Percentiles rank a stretch among this genome's conserved stretches.
Conservation (phyloP, 2,888 invertebrate species). For the Caenorhabditis drosophilae region DNA sequence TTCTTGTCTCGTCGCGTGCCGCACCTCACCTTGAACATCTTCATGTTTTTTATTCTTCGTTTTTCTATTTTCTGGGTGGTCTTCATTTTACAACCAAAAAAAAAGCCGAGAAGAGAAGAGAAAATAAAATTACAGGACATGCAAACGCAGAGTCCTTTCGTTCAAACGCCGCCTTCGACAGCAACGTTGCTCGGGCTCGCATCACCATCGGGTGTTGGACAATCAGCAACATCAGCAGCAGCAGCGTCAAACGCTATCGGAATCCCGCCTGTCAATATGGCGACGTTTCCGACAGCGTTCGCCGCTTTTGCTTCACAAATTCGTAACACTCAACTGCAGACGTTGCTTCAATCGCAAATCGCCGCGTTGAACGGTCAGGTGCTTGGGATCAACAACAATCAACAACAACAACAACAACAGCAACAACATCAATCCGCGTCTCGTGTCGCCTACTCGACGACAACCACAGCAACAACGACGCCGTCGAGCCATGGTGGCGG, state of each 20-base stretch:
- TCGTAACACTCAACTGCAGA: constrained; percentile 40
- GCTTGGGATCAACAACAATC: constrained; percentile 5
- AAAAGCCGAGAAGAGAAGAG: too few species aligned
- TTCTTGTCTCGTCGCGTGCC: neutral
- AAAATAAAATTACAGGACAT: too few species aligned
- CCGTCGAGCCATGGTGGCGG: too few species aligned
- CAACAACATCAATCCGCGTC: constrained; percentile 1
- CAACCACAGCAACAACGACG: too few species aligned
- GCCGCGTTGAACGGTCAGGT: constrained; percentile 34
- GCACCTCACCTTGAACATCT: neutral
- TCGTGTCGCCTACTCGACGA: too few species aligned
- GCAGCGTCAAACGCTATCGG: too few species aligned
- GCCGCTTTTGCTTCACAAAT: constrained; percentile 48
- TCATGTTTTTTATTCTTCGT: neutral
- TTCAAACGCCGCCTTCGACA: constrained; percentile 9
- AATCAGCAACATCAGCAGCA: neutral
- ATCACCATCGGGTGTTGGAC: constrained; percentile 2
- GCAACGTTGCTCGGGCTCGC: constrained; percentile 15
- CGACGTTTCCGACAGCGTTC: constrained; percentile 47
- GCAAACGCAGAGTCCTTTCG: constrained; percentile 33
- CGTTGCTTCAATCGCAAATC: constrained; percentile 43
- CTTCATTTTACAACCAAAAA: constrained; percentile 1
- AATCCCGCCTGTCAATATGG: constrained; percentile 11
- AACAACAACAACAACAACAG: neutral
- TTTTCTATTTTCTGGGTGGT: neutral